Percentiles rank a stretch among this genome's conserved stretches.
Evolutionary conservation across 2,113 vertebrate species (phyloP).

Genomic region (Corapipo altera): DNA sequence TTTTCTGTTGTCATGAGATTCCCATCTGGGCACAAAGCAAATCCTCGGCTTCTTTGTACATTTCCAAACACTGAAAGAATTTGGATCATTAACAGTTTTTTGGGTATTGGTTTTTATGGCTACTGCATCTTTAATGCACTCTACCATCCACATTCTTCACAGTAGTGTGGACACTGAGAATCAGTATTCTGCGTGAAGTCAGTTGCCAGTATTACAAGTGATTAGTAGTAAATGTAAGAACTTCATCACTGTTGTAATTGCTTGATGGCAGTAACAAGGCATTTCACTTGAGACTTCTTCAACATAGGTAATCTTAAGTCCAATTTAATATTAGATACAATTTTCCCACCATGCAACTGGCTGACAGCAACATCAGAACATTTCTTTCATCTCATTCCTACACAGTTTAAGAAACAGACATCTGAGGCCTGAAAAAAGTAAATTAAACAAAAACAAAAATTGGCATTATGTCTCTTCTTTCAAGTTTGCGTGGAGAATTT

Average conservation of each 20-base stretch:
- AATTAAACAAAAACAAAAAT: conserved; percentile 48
- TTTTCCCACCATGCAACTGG: not conserved
- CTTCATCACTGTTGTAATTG: not conserved
- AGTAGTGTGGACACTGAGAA: not conserved
- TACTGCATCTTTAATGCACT: not conserved
- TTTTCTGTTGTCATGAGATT: not conserved
- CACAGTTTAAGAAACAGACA: not conserved
- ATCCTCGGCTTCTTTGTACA: not conserved
- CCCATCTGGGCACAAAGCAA: not conserved
- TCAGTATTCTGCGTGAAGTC: not conserved
- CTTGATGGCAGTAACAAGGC: not conserved
- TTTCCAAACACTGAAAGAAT: not conserved
- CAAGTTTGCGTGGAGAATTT: conserved; percentile 27
- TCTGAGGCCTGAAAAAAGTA: conserved; percentile 7
- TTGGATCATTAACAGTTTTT: not conserved
- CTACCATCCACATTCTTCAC: not conserved
- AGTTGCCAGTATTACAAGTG: not conserved
- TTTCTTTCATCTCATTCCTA: conserved; percentile 27
- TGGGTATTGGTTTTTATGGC: not conserved
- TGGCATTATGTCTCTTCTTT: conserved; percentile 10
- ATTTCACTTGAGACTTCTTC: conserved; percentile 30
- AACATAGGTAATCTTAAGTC: not conserved
- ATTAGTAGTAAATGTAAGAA: not conserved
- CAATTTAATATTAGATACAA: conserved; percentile 23
- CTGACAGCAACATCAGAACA: conserved; percentile 20